phyloP scores from a whole-genome alignment of 2,113 vertebrate genomes.

The Isurus oxyrinchus region DNA sequence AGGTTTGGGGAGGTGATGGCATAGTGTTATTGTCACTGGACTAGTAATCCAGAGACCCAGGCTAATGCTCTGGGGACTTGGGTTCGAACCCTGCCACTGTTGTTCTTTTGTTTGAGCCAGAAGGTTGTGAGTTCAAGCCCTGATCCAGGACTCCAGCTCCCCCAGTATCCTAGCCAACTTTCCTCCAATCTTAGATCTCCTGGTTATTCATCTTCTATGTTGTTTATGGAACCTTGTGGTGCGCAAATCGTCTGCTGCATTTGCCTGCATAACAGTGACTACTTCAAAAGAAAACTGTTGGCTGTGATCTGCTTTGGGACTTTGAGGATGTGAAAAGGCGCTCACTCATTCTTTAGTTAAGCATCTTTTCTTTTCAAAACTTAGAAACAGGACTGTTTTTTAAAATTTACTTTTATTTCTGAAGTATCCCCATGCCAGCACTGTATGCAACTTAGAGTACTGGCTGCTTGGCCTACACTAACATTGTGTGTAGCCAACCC shows the following conservation, averaged over 20 bases:
- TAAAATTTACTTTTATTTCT: not conserved
- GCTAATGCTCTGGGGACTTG: no score
- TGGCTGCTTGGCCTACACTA: not conserved
- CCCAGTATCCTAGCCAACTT: not conserved
- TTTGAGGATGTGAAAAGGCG: not conserved
- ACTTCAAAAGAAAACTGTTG: not conserved
- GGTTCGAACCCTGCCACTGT: no score
- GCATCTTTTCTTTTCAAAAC: constrained; percentile 10
- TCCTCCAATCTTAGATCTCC: not conserved
- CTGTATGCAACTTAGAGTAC: not conserved
- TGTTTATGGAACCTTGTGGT: not conserved
- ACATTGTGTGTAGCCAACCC: not conserved
- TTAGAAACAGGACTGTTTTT: not conserved
- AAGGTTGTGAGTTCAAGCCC: not conserved
- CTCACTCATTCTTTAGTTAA: not conserved
- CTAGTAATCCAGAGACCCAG: no score
- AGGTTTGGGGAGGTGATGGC: no score
- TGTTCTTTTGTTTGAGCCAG: not conserved
- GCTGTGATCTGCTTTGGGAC: not conserved
- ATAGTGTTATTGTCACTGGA: no score
- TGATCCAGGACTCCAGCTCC: not conserved
- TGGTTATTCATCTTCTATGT: not conserved
- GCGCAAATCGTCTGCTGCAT: constrained; percentile 14
- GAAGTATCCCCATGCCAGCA: not conserved
- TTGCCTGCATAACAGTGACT: not conserved